Evolutionary conservation across 2,888 invertebrate species (phyloP).

Genomic region (Acleris literana): DNA sequence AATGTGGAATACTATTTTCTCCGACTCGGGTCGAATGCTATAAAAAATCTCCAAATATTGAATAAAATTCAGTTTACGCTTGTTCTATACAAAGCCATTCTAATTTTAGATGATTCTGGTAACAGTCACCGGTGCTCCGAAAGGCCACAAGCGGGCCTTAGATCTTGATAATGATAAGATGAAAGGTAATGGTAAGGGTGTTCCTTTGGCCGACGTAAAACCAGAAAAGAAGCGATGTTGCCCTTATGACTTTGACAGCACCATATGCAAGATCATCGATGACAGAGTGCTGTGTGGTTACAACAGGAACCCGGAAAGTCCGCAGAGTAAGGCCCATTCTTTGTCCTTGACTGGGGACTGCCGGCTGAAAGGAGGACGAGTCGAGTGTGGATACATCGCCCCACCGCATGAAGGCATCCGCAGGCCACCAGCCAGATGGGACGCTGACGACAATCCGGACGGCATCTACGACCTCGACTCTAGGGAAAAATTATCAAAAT

Average conservation of each 20-base stretch:
- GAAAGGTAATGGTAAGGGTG: no score
- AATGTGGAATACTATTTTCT: no score
- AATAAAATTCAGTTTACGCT: not conserved
- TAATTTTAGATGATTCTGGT: constrained; percentile 1
- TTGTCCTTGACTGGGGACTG: constrained; percentile 18
- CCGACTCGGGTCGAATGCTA: no score
- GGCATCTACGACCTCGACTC: not conserved
- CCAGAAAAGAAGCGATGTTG: constrained; percentile 25
- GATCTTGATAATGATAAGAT: no score
- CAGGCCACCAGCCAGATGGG: constrained; percentile 16
- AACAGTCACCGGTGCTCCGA: not conserved
- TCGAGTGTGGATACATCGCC: constrained; percentile 21
- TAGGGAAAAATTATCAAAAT: not conserved
- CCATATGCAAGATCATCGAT: constrained; percentile 24
- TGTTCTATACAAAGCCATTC: not conserved
- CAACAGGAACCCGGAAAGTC: constrained; percentile 2
- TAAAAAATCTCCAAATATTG: no score
- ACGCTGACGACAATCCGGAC: not conserved
- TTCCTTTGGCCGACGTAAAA: fast-evolving
- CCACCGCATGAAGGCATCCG: constrained; percentile 20
- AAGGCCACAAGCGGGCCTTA: not conserved
- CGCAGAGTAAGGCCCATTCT: not conserved
- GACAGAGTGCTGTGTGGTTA: constrained; percentile 19
- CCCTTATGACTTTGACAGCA: constrained; percentile 28
- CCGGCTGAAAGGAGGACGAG: constrained; percentile 17